Percentiles rank a stretch among this genome's conserved stretches.
These are phyloP conservation scores for Caenorhabditis remanei DNA, from an alignment of 1,140 invertebrate genomes.

Conservation along the genomic window DNA sequence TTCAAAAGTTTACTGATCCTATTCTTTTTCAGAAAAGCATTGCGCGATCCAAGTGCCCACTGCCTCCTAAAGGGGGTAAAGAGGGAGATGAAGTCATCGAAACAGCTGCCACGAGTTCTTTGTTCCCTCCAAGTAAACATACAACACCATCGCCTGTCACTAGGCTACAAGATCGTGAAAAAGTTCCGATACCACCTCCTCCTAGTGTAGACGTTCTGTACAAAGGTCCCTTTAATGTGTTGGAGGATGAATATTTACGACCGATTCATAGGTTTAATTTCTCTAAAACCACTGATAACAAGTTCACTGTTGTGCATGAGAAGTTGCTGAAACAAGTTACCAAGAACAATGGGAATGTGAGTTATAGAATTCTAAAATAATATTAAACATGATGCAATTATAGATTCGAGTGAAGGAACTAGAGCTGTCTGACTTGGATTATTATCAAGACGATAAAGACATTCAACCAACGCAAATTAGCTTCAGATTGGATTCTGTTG, in stretches of 20 bases:
- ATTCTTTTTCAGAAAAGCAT: too few relatives aligned
- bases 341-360: neutral
- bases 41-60: too few relatives aligned
- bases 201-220: neutral
- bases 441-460: constrained; percentile 5
- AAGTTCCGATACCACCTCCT: neutral
- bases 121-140: too few relatives aligned
- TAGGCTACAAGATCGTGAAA: neutral
- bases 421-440: neutral
- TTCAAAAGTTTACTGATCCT: neutral
- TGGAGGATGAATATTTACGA: constrained; percentile 13
- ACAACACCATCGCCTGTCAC: neutral
- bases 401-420: neutral
- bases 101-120: too few relatives aligned
- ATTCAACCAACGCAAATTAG: neutral
- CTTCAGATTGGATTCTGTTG: neutral
- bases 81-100: too few relatives aligned
- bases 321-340: neutral
- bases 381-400: neutral
- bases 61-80: too few relatives aligned
- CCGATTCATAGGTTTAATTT: neutral
- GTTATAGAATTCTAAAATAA: too few relatives aligned
- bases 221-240: neutral
- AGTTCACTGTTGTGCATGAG: neutral
- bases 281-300: neutral